Evolutionary conservation across 2,113 vertebrate genomes (phyloP).

Genomic region (Grus americana): DNA sequence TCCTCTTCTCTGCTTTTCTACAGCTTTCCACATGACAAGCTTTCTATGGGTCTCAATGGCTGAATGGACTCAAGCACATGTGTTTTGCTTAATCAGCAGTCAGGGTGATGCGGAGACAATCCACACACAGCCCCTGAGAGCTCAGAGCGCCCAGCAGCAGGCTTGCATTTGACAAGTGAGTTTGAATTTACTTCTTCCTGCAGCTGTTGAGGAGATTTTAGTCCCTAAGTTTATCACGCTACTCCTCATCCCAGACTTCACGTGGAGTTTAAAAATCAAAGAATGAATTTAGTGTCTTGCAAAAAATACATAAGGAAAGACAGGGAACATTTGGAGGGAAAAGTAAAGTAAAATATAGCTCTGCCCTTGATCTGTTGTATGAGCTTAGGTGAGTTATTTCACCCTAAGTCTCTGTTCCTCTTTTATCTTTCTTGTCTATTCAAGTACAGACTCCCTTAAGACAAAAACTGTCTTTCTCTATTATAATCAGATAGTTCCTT

Average conservation of each 20-base stretch:
- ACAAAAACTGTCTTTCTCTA: neutral
- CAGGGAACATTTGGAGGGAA: neutral
- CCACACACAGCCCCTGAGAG: neutral
- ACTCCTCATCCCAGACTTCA: neutral
- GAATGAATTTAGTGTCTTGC: neutral
- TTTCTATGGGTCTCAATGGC: neutral
- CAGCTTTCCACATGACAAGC: neutral
- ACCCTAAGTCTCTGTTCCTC: neutral
- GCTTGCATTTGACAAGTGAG: neutral
- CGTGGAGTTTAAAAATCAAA: neutral
- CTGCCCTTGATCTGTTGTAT: neutral
- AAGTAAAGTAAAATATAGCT: neutral
- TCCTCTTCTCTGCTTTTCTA: neutral
- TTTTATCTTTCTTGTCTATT: neutral
- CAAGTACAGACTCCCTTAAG: neutral
- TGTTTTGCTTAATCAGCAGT: neutral
- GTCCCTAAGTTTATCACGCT: neutral
- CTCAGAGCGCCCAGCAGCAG: neutral
- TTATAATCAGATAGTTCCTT: neutral
- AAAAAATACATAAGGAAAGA: neutral
- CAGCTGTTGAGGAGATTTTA: neutral
- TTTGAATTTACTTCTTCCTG: conserved; percentile 27
- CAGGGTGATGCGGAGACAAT: neutral
- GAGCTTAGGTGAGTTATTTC: neutral
- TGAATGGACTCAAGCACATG: neutral